Evolutionary conservation across 23 tunicate genomes (phyloP), one percentile per base, ranked within the genome.

Genomic region (Aplidium turbinatum): DNA sequence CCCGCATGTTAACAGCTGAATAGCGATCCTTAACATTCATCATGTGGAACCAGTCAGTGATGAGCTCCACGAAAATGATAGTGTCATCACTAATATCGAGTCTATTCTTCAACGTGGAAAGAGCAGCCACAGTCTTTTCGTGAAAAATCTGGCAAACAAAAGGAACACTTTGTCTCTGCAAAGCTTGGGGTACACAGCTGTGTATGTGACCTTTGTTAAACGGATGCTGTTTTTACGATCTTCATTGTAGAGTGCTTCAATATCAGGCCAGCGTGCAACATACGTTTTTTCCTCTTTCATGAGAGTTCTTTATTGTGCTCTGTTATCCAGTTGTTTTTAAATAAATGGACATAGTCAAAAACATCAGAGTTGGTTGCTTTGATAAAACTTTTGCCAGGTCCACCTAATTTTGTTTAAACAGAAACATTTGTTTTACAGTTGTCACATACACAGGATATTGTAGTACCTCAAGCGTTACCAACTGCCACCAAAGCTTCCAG

Each of bases 131-230:
- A 4, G n/a, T 54, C 23, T 13, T 54, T 54, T 54, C 23, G 21
- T 11, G 19, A 54, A 54, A 54, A 11, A 54, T 54, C 23, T 54
- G 60, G 23, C 60, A 54, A 54, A 54, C 60, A 54, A 11, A 54
- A 54, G 60, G 60, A 54, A 54, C 60, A 54, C 60, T 11, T 54
- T n/a, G 60, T 25, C 60, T 54, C 23, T 54, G 60, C 60, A 54
- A n/a, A 5, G 60, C 25, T 25, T 54, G 19, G n/a, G 60, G 60
- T 54, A 11, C 60, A 54, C 60, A 54, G 60, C 4, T 54, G 60
- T 54, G 23, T 11, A 54, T 13, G 60, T 13, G 22, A 54, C 21
- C 21, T 54, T 54, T 54, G 60, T 54, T 13, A 54, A n/a, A 54
- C 60, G 23, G 23, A 54, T 54, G 21, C n/a, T 11, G 35, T 50